A percentile compares a stretch with the other conserved stretches of the same genome.
Evolutionary conservation across 2,797 vertebrate genomes (phyloP).

Genomic region (Rhinoraja longicauda): DNA sequence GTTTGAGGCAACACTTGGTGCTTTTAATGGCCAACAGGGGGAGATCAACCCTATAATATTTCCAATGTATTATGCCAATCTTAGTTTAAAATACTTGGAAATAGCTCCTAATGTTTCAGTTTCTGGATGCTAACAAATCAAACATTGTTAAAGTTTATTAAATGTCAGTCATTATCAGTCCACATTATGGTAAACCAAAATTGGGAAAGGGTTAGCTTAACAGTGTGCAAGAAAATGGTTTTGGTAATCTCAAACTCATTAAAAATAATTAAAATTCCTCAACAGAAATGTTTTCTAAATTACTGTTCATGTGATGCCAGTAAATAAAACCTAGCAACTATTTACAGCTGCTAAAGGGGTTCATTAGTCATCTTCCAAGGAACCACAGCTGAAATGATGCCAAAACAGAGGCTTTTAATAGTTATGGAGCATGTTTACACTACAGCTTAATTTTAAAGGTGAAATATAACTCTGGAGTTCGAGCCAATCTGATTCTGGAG

Average conservation of each 20-base stretch:
- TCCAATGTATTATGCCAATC: background rate
- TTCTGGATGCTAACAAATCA: background rate
- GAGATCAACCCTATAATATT: background rate
- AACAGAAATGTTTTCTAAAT: background rate
- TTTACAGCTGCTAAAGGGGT: background rate
- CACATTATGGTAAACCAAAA: background rate
- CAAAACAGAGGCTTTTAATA: constrained; percentile 19
- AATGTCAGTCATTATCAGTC: background rate
- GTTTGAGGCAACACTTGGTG: background rate
- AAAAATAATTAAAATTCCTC: constrained; percentile 17
- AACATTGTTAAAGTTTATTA: background rate
- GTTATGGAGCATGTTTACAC: background rate
- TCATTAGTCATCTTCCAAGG: background rate
- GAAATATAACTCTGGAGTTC: background rate
- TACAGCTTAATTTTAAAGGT: constrained; percentile 6
- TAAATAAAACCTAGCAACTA: background rate
- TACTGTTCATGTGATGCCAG: background rate
- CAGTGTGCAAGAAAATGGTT: background rate
- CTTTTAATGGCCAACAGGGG: background rate
- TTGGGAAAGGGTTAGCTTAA: background rate
- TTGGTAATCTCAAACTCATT: background rate
- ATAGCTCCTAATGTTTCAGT: background rate
- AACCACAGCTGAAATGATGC: background rate
- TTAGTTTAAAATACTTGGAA: background rate
- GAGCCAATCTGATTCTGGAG: background rate